Conservation (phyloP, 1,140 invertebrate species). For the Telenomus remus region DNA sequence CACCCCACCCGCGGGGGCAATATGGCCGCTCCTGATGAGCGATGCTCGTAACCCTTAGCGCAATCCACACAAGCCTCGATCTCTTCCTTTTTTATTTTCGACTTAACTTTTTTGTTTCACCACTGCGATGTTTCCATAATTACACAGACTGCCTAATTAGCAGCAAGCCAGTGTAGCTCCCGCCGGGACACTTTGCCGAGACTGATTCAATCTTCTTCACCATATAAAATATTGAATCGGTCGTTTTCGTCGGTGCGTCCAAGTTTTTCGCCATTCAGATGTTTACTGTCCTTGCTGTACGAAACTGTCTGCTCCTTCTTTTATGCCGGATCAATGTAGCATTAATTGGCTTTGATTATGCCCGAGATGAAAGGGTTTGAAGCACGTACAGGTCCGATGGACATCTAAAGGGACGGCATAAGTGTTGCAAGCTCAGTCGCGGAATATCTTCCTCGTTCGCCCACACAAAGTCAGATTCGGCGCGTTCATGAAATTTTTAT, state of each 20-base stretch:
- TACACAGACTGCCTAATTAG: constrained; percentile 46
- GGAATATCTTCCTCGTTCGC: background rate
- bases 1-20: constrained; percentile 62
- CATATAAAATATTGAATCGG: constrained; percentile 52
- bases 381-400: background rate
- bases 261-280: constrained; percentile 51
- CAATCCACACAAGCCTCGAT: constrained; percentile 58
- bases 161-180: constrained; percentile 35
- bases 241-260: constrained; percentile 32
- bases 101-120: background rate
- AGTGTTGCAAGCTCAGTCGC: background rate
- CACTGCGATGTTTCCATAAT: constrained; percentile 40
- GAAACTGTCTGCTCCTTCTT: constrained; percentile 28
- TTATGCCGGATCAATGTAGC: constrained; percentile 32
- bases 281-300: constrained; percentile 15
- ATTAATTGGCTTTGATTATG: constrained; percentile 46
- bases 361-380: constrained; percentile 9
- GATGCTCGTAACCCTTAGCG: constrained; percentile 73
- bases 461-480: constrained; percentile 12
- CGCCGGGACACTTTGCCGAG: constrained; percentile 31
- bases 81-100: constrained; percentile 20
- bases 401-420: background rate
- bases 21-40: constrained; percentile 74
- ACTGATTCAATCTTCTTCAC: constrained; percentile 40
- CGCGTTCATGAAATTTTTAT: constrained; percentile 34